These are phyloP conservation scores for Cladopsammia gracilis DNA, from an alignment of 64 coral and sea anemone species.

Conservation along the genomic window DNA sequence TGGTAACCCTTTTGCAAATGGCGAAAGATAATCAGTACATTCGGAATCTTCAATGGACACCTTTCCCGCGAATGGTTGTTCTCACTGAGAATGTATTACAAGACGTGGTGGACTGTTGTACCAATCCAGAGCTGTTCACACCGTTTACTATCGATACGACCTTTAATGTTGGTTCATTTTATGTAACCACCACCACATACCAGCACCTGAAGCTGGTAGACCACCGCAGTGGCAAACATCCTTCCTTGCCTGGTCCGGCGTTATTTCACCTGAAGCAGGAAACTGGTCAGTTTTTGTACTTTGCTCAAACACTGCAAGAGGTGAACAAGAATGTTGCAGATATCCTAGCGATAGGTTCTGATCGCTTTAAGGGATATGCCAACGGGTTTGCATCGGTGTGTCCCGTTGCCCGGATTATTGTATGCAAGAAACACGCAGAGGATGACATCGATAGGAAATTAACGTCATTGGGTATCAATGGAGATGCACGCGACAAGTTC, in stretches of 20 bases:
- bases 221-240: background rate
- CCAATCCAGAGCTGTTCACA: constrained; percentile 5
- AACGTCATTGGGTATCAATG: too few relatives aligned
- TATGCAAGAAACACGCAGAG: too few relatives aligned
- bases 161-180: constrained; percentile 40
- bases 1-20: constrained; percentile 13
- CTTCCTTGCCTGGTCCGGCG: background rate
- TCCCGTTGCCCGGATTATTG: too few relatives aligned
- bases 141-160: constrained; percentile 29
- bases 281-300: too few relatives aligned
- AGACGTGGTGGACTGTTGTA: constrained; percentile 25
- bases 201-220: background rate
- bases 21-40: background rate
- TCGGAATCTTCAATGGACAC: constrained; percentile 44
- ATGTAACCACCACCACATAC: constrained; percentile 33
- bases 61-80: background rate
- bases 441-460: too few relatives aligned
- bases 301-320: too few relatives aligned
- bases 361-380: too few relatives aligned
- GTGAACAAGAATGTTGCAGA: too few relatives aligned
- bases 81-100: background rate
- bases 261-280: too few relatives aligned
- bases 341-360: too few relatives aligned
- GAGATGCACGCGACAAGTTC: too few relatives aligned
- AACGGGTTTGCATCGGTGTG: too few relatives aligned